Evolutionary conservation across 2,113 vertebrate genomes (phyloP), one percentile per base, ranked within the genome.

Genomic region (Melanostigma gelatinosum): DNA sequence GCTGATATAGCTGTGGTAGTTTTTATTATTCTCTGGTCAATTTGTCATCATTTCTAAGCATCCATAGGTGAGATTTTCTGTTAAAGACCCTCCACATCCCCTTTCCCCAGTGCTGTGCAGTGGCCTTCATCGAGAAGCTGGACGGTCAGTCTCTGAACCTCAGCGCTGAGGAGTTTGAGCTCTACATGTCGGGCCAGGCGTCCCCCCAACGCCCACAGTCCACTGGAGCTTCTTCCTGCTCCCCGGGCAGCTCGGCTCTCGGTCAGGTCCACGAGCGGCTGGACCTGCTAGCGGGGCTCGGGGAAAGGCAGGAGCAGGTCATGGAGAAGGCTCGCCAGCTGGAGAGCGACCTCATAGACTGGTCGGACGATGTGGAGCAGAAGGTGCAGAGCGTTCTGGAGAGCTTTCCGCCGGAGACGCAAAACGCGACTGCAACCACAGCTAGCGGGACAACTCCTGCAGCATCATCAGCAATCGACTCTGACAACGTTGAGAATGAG

Each of bases 61-160:
- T 55, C 67, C 16, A 18, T 4, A 46, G 34, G 9, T 34, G 29
- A 73, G 34, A 22, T 50, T 40, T 58, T 4, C 8, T 34, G 15
- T 38, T 72, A 79, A 72, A 66, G 27, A 68, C 8, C 40, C 22
- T 24, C 15, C 15, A 1, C 38, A 2, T 46, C 16, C 24, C 27
- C n/a, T 66, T 34, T 82, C 85, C 64, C 6, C 83, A 99, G 98
- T 99, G 98, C 88, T 99, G 98, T 38, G 97, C 97, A 0, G 97
- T 99, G 89, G 96, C 97, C 76, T 99, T 99, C 94, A 99, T 99
- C 72, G 98, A 99, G 91, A 99, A 99, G 82, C 91, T 99, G 80
- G 98, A 99, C 13, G 98, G 95, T 55, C 97, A 97, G 90, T 98
- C 97, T 42, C 91, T 99, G 77, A 99, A 99, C 72, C 91, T 99